Base-by-base conservation (phyloP, 2,888 invertebrate species). In the Mesorhabditis spiculigera region DNA sequence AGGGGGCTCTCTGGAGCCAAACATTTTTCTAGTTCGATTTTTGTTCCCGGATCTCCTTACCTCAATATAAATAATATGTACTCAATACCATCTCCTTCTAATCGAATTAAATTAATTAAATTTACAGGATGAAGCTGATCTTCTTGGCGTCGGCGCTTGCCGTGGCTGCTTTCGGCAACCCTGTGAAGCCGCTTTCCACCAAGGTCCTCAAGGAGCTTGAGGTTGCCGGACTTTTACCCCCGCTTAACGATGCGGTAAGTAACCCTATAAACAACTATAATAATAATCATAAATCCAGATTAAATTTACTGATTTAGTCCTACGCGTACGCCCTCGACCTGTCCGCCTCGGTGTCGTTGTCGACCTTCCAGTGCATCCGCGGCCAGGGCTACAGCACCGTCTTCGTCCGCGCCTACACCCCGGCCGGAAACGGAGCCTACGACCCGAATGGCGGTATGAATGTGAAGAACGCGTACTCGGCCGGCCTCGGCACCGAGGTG, bases 401-500 rank as follows among this genome's bases (percentile, higher is more conserved):
- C 16, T 77, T 77, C 45, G 43, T 72, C 28, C 72, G 77, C 10
- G 77, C 74, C n/a, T 79, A 79, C 68, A 66, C 67, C 43, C 78
- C 79, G 62, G 42, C 68, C 6, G 78, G 76, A 67, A 68, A 71
- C 42, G 79, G 79, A 68, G 63, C 70, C 5, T 76, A 73, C 70
- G 78, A 79, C 64, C 13, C 63, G 16, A 78, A 76, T 64, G 66
- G 76, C 8, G 69, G 71, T 63, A 62, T 43, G 43, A 76, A 72
- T 41, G 71, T 79, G 16, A 71, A 75, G 58, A 75, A 76, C 58
- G 79, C 79, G 5, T 75, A 76, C 65, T 72, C 65, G 75, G 79
- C 78, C 58, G 75, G 75, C 6, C 72, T 79, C 58, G 78, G 75
- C 58, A 74, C 73, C 67, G 79, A 79, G 66, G 69, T 75, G 44